phyloP scores from a whole-genome alignment of 1,140 invertebrate species.

The Nephila pilipes region DNA sequence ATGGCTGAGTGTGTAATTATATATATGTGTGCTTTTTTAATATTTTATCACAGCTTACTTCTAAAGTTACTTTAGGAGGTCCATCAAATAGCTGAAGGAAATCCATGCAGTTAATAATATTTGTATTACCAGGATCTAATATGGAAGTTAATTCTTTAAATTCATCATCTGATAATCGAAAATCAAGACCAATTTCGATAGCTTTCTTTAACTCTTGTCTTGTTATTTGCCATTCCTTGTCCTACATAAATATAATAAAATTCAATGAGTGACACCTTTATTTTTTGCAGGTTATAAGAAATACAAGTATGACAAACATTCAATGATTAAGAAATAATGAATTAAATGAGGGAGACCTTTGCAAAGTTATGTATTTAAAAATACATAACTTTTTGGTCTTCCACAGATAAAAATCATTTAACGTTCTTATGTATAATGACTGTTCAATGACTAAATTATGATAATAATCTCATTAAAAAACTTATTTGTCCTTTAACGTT shows the following conservation, averaged over 20 bases:
- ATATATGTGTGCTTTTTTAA: too few species aligned
- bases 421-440: too few species aligned
- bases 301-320: not conserved
- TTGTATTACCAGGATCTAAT: slow-evolving; percentile 67
- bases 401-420: too few species aligned
- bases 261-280: not conserved
- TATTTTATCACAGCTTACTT: slow-evolving; percentile 4
- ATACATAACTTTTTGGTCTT: too few species aligned
- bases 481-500: too few species aligned
- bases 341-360: too few species aligned
- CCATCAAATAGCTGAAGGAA: slow-evolving; percentile 66
- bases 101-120: slow-evolving; percentile 57
- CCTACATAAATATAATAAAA: not conserved
- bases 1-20: too few species aligned
- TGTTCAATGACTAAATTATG: too few species aligned
- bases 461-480: too few species aligned
- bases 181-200: slow-evolving; percentile 35
- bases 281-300: not conserved
- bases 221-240: slow-evolving; percentile 59
- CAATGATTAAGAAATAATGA: not conserved
- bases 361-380: too few species aligned
- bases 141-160: slow-evolving; percentile 51
- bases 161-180: slow-evolving; percentile 64
- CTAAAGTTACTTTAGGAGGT: not conserved
- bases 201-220: slow-evolving; percentile 64